phyloP scores from a whole-genome alignment of 2,888 invertebrate species.

The Drosophila atripex region DNA sequence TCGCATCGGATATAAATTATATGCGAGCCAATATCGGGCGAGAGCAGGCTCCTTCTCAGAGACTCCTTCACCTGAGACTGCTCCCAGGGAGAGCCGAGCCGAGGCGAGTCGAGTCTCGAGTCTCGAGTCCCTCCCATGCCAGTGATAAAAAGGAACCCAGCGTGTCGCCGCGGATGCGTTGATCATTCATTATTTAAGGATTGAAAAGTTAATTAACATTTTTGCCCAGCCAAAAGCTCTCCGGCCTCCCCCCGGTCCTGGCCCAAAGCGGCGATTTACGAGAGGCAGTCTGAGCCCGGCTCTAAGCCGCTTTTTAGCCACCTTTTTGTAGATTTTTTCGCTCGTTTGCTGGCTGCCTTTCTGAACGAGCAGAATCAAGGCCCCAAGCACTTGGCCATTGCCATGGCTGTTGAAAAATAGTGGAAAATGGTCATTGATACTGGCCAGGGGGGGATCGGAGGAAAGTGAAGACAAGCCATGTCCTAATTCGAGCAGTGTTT shows the following conservation, averaged over 20 bases:
- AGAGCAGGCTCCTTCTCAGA: slow-evolving; percentile 26
- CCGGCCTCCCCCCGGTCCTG: slow-evolving; percentile 2
- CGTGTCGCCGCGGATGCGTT: slow-evolving; percentile 83
- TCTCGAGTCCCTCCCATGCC: slow-evolving; percentile 30
- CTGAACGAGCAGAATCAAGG: slow-evolving; percentile 44
- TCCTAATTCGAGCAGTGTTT: slow-evolving; percentile 55
- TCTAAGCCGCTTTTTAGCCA: slow-evolving; percentile 58
- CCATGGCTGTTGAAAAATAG: slow-evolving; percentile 49
- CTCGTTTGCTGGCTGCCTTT: slow-evolving; percentile 12
- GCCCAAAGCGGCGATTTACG: slow-evolving; percentile 65
- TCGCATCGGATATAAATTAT: slow-evolving; percentile 78
- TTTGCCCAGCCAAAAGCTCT: slow-evolving; percentile 71
- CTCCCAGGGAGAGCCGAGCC: background rate
- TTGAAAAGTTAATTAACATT: slow-evolving; percentile 85
- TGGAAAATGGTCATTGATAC: slow-evolving; percentile 75
- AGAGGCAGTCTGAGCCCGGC: slow-evolving; percentile 56
- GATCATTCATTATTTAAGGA: slow-evolving; percentile 84
- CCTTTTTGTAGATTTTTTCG: slow-evolving; percentile 27
- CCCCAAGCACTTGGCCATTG: slow-evolving; percentile 33
- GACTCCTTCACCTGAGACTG: background rate
- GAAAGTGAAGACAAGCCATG: slow-evolving; percentile 36
- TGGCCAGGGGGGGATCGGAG: slow-evolving; percentile 14
- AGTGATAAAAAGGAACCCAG: slow-evolving; percentile 83
- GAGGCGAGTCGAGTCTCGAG: slow-evolving; percentile 2
- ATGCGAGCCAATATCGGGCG: slow-evolving; percentile 80